Base-by-base conservation (phyloP, 2,888 invertebrate genomes). In the Bembecia ichneumoniformis region DNA sequence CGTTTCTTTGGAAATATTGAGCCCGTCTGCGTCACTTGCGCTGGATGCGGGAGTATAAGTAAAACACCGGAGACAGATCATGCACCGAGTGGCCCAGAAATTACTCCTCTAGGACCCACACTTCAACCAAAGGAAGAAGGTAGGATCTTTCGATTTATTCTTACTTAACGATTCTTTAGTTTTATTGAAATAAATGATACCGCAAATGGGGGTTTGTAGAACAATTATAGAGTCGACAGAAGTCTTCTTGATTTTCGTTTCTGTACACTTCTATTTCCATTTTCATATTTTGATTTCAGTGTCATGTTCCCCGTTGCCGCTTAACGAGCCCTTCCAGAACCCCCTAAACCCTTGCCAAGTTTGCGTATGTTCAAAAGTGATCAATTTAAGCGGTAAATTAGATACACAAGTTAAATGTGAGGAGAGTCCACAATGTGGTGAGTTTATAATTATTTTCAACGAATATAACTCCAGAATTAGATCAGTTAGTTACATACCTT, bases 331-430 rank as follows among this genome's bases (percentile, higher is more conserved):
- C 1, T 83, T 79, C 58, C 61, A 72, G 49, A 78, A 81, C 53
- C 83, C 82, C 1, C 52, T 79, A 52, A 75, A 83, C 48, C 82
- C 80, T 5, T 83, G 83, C 60, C 82, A 82, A 56, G 58, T 74
- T 15, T 83, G 83, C 55, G 56, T 75, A 34, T 83, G 83, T 58
- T 56, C 48, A 35, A 64, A 66, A 43, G 44, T 55, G 0, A 4
- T 63, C 7, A 61, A 63, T 49, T 7, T 48, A 2, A 57, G 56
- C 35, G 75, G 74, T 3, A 57, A 60, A 13, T 55, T 53, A 11
- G 75, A 80, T 15, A 64, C 70, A 13, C 55, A 65, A 13, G 75
- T 83, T 14, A 58, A 67, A 1, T 83, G 83, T 59, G 59, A 70
- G 34, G 68, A 74, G 0, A 76, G 71, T 49, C 69, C 64, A 10